Base-by-base conservation (phyloP, 2,113 vertebrate species). In the Corvus moneduloides region DNA sequence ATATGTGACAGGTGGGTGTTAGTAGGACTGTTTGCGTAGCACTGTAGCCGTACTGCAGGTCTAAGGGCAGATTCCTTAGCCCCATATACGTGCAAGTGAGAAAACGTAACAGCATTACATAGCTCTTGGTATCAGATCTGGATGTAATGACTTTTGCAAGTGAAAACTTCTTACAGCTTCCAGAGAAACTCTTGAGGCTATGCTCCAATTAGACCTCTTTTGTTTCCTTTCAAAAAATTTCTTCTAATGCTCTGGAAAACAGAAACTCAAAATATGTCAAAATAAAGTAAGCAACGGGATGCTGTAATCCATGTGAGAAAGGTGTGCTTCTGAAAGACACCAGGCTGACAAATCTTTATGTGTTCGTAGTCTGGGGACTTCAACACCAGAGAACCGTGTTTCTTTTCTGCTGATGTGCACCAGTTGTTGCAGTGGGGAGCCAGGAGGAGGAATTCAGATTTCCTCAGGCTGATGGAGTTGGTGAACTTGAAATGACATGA, bases 321-420 rank as follows among this genome's bases (percentile, higher is more conserved):
- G 33, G 16, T 58, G 20, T 32, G 68, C 35, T 85, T 87, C 63
- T 86, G 51, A 75, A 69, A 82, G 35, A 59, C 39, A 59, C 22
- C 18, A 48, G 22, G 26, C 24, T 84, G 55, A 54, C 28, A 67
- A 71, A 75, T 61, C n/a, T 72, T 39, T 49, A 16, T 82, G 55
- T 77, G 11, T 58, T 63, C 22, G 9, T 52, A 87, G n/a, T 28
- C 44, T 54, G 46, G 46, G 26, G 30, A 63, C 39, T 80, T 91
- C 24, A 77, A 30, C 22, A 49, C 15, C 11, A 58, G 49, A 66
- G 6, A 59, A 2, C 8, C 0, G 0, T 51, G 19, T 55, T 90
- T 15, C 49, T 73, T 90, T 32, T 78, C 43, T 4, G 2, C 20
- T 81, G 44, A 37, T 18, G 16, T 44, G 28, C 44, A 55, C 7